Conservation (phyloP, 2,888 invertebrate genomes). For the Deilephila elpenor region DNA sequence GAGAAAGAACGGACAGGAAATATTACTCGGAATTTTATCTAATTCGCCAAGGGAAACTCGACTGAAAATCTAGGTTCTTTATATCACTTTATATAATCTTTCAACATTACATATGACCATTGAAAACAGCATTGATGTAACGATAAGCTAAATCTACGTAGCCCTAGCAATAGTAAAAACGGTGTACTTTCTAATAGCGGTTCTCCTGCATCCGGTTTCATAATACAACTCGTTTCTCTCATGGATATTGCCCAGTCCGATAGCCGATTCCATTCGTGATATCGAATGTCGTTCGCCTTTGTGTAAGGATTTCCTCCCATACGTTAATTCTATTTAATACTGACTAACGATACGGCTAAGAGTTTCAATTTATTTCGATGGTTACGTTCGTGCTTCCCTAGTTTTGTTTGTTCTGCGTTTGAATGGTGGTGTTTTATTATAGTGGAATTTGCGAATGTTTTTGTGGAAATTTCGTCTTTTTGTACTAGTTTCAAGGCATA, state of each 20-base stretch:
- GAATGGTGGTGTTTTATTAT: not conserved
- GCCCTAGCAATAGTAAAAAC: conserved; percentile 7
- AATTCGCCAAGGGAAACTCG: too few relatives aligned
- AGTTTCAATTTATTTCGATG: conserved; percentile 6
- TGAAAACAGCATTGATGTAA: too few relatives aligned
- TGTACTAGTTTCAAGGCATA: too few relatives aligned
- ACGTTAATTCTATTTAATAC: conserved; percentile 12
- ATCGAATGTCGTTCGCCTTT: conserved; percentile 27
- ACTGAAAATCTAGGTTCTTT: too few relatives aligned
- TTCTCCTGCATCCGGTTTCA: conserved; percentile 23
- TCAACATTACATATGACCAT: too few relatives aligned
- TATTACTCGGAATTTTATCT: too few relatives aligned
- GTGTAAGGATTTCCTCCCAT: conserved; percentile 15
- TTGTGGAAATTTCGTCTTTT: too few relatives aligned
- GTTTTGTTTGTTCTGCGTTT: not conserved
- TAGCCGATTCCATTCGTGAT: conserved; percentile 16
- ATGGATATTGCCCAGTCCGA: conserved; percentile 24
- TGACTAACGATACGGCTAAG: not conserved
- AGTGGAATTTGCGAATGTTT: not conserved
- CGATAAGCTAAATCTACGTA: not conserved
- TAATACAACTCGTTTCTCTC: conserved; percentile 21
- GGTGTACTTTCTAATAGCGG: not conserved
- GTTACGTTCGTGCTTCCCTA: not conserved
- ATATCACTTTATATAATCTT: too few relatives aligned
- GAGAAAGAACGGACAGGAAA: too few relatives aligned